Evolutionary conservation across 2,113 vertebrate species (phyloP).

Genomic region (Desmodus rotundus): DNA sequence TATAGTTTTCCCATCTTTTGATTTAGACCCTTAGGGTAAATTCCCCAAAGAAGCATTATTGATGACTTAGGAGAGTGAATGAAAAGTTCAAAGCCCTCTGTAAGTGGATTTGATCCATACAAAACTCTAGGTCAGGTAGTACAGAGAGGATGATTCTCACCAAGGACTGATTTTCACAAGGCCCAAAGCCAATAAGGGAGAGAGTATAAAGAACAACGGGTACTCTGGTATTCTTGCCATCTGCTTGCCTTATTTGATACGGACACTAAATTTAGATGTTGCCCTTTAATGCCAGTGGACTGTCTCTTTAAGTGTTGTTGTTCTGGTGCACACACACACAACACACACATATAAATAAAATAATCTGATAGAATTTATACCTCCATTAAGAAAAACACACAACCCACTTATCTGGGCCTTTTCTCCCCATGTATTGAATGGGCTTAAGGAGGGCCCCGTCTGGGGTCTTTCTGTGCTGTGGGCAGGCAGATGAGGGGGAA

Average conservation of each 20-base stretch:
- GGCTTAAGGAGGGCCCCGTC: background rate
- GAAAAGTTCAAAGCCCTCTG: background rate
- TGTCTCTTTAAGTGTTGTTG: background rate
- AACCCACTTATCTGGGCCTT: background rate
- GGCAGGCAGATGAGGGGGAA: background rate
- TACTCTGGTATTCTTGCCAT: background rate
- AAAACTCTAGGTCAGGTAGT: background rate
- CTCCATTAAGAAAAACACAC: background rate
- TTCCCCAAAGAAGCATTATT: background rate
- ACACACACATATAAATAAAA: background rate
- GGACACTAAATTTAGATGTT: background rate
- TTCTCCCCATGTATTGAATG: background rate
- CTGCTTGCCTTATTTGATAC: slow-evolving; percentile 1
- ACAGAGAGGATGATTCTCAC: background rate
- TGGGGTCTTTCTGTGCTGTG: background rate
- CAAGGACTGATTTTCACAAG: background rate
- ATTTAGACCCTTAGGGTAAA: background rate
- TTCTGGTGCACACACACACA: background rate
- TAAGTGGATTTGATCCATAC: background rate
- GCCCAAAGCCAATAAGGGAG: background rate
- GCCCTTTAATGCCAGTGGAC: slow-evolving; percentile 18
- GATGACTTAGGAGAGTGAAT: background rate
- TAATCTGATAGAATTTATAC: background rate
- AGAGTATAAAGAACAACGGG: background rate
- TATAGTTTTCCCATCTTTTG: background rate